Conservation (phyloP, 2,797 vertebrate genomes). For the Lacerta viridis region DNA sequence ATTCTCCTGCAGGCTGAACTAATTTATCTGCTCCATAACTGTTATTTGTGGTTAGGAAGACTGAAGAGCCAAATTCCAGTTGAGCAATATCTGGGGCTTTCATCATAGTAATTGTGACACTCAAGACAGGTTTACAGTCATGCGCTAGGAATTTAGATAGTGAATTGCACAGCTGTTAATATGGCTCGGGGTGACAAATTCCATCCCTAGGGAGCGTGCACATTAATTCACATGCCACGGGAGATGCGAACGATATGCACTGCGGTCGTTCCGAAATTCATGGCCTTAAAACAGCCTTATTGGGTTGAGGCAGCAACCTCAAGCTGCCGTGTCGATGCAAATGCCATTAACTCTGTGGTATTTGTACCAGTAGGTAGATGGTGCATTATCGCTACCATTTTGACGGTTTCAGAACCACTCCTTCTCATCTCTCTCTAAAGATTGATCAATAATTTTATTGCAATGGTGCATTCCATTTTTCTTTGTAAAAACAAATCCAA, state of each 20-base stretch:
- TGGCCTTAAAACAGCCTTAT: background rate
- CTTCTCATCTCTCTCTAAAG: background rate
- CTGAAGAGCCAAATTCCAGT: constrained; percentile 33
- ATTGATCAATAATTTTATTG: background rate
- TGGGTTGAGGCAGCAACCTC: background rate
- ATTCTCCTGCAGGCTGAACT: background rate
- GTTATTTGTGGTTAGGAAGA: constrained; percentile 30
- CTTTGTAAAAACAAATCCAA: background rate
- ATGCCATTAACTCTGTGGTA: background rate
- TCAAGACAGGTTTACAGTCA: constrained; percentile 16
- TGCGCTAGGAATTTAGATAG: constrained; percentile 34
- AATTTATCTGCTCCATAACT: constrained; percentile 19
- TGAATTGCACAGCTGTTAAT: constrained; percentile 45
- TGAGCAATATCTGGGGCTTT: constrained; percentile 44
- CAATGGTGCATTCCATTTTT: background rate
- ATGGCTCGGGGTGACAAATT: constrained; percentile 48
- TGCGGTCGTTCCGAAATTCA: background rate
- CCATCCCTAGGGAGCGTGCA: constrained; percentile 7
- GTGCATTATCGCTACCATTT: too few species aligned
- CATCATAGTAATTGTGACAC: constrained; percentile 35
- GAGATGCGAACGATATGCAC: constrained; percentile 29
- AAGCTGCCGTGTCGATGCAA: background rate
- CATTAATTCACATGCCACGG: constrained; percentile 37
- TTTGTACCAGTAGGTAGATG: background rate
- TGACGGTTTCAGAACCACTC: background rate